Evolutionary conservation across 1,140 invertebrate species (phyloP).

Genomic region (Drosophila tani): DNA sequence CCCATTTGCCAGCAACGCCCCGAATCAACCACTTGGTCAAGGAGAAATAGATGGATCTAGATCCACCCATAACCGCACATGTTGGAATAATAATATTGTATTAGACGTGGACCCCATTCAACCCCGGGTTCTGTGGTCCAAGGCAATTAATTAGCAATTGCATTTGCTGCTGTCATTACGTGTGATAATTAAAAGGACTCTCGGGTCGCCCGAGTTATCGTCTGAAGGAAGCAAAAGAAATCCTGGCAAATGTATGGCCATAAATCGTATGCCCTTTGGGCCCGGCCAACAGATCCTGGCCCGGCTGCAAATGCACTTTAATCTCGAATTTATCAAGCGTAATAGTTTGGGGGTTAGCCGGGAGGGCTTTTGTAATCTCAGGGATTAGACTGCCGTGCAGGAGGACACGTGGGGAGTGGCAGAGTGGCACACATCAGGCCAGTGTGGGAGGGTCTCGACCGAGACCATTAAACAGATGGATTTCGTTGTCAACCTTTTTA

Average conservation of each 20-base stretch:
- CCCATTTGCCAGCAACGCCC: slow-evolving; percentile 54
- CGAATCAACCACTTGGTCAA: slow-evolving; percentile 24
- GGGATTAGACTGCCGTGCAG: slow-evolving; percentile 58
- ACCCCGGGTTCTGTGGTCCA: slow-evolving; percentile 14
- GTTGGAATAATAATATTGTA: slow-evolving; percentile 81
- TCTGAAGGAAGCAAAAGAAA: slow-evolving; percentile 49
- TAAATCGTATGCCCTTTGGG: slow-evolving; percentile 74
- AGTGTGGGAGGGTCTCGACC: slow-evolving; percentile 25
- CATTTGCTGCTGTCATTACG: slow-evolving; percentile 80
- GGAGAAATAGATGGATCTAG: slow-evolving; percentile 37
- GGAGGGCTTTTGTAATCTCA: slow-evolving; percentile 71
- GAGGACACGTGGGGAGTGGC: slow-evolving; percentile 27
- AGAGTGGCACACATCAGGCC: background rate
- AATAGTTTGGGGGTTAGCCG: slow-evolving; percentile 65
- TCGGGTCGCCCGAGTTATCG: slow-evolving; percentile 30
- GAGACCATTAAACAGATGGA: slow-evolving; percentile 80
- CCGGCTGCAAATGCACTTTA: slow-evolving; percentile 83
- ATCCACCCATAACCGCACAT: slow-evolving; percentile 65
- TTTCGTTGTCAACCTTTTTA: slow-evolving; percentile 74
- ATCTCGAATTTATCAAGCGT: slow-evolving; percentile 84
- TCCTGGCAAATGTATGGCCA: slow-evolving; percentile 74
- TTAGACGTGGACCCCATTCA: slow-evolving; percentile 63
- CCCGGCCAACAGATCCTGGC: slow-evolving; percentile 37
- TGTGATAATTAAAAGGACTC: slow-evolving; percentile 82
- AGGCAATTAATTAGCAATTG: slow-evolving; percentile 83